Conservation (phyloP, 2,797 vertebrate species). For the Steatocranus sp. region DNA sequence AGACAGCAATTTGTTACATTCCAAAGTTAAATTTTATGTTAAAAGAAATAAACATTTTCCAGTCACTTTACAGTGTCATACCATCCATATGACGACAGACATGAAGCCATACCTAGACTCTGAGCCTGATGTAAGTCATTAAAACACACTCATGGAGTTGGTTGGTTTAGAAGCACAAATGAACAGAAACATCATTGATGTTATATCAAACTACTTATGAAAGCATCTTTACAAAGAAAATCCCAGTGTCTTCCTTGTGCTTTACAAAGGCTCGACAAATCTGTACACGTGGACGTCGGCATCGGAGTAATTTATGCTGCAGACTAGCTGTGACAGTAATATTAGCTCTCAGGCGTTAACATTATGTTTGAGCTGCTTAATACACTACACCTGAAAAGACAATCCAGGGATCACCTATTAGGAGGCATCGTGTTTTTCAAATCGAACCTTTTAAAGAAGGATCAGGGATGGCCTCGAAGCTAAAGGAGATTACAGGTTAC, state of each 20-base stretch:
- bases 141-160: conserved; percentile 54
- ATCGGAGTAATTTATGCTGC: not conserved
- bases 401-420: not conserved
- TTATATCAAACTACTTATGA: conserved; percentile 43
- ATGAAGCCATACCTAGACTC: conserved; percentile 41
- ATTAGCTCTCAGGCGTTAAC: not conserved
- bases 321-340: not conserved
- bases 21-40: conserved; percentile 75
- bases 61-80: conserved; percentile 60
- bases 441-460: not conserved
- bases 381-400: conserved; percentile 2
- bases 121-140: conserved; percentile 33
- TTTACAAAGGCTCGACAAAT: conserved; percentile 46
- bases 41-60: conserved; percentile 66
- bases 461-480: not conserved
- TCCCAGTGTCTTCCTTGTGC: conserved; percentile 47
- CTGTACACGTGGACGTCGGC: conserved; percentile 29
- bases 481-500: not conserved
- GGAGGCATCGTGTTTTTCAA: not conserved
- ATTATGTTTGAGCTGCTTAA: not conserved
- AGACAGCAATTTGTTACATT: conserved; percentile 57
- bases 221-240: conserved; percentile 34
- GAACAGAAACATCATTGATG: conserved; percentile 36
- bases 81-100: conserved; percentile 52
- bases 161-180: conserved; percentile 58